Base-by-base conservation (phyloP, 1,140 invertebrate genomes). In the Nilaparvata lugens region DNA sequence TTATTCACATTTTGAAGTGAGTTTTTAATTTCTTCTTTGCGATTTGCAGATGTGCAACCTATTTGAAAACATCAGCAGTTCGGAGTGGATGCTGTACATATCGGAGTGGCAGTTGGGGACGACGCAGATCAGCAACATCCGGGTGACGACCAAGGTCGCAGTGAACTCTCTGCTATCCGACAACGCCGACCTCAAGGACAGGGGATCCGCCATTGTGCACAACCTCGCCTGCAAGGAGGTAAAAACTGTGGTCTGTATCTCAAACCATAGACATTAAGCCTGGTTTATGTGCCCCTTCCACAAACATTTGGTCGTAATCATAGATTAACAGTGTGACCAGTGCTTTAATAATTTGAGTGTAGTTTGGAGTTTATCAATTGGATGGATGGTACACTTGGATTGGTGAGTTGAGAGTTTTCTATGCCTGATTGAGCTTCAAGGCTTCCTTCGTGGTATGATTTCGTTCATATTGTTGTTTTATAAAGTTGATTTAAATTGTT, bases 151-250 rank as follows among this genome's bases (percentile, higher is more conserved):
- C 3, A 91, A 93, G 78, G 87, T 93, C 21, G 89, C 89, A 13
- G 91, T 95, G 1, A 91, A 95, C 71, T 85, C 87, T 60, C 74
- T 92, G 48, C 79, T 95, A 0, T 85, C 88, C 9, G 87, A 89
- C 58, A 81, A 81, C 18, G 71, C 78, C 11, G 80, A 80, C 52
- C 75, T 94, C 60, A 87, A 91, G 72, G 85, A 90, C 48, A 77
- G 84, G 62, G 93, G 93, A 51, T 82, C 88, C 4, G 90, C 91
- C 60, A 85, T 96, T 54, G 85, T 95, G 60, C 88, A 93, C 75
- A 96, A 96, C 73, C 79, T 95, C 58, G 89, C 90, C 66, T 88
- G 88, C 79, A 95, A 95, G 86, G 93, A 96, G 85, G 92, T 92
- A 82, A 94, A 94, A 86, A 91, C 90, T 76, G 91, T 93, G 88